phyloP scores from a whole-genome alignment of 2,888 invertebrate species.

The Chloromyia formosa region DNA sequence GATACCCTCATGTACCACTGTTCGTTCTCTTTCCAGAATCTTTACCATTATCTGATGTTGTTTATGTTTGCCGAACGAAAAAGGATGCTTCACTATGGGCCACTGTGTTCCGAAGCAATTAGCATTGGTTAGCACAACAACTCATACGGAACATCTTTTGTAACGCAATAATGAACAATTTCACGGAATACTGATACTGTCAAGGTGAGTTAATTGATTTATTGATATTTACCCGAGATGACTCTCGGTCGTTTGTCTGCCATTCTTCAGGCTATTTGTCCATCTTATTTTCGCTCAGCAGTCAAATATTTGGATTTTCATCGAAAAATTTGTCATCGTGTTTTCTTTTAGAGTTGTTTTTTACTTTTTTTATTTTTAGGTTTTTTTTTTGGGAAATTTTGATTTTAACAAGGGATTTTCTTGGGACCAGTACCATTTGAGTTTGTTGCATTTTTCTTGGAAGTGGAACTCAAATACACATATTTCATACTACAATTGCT shows the following conservation, averaged over 20 bases:
- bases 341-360: background rate
- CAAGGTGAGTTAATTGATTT: conserved; percentile 59
- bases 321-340: conserved; percentile 29
- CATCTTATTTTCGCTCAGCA: conserved; percentile 29
- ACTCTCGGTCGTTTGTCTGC: conserved; percentile 23
- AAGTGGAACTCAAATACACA: no score
- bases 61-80: background rate
- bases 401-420: no score
- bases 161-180: conserved; percentile 54
- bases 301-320: conserved; percentile 37
- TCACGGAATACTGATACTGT: conserved; percentile 54
- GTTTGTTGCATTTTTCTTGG: conserved; percentile 21
- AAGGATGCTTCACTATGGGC: conserved; percentile 29
- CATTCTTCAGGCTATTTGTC: conserved; percentile 32
- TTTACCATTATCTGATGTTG: no score
- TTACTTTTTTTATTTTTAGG: no score
- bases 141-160: conserved; percentile 48
- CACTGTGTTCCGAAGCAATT: conserved; percentile 50
- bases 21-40: no score
- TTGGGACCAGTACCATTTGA: no score
- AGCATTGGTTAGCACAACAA: conserved; percentile 50
- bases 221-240: conserved; percentile 59
- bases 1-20: no score
- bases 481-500: no score
- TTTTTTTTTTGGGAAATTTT: no score